Evolutionary conservation across 2,113 vertebrate genomes (phyloP).

Genomic region (Pseudorasbora parva): DNA sequence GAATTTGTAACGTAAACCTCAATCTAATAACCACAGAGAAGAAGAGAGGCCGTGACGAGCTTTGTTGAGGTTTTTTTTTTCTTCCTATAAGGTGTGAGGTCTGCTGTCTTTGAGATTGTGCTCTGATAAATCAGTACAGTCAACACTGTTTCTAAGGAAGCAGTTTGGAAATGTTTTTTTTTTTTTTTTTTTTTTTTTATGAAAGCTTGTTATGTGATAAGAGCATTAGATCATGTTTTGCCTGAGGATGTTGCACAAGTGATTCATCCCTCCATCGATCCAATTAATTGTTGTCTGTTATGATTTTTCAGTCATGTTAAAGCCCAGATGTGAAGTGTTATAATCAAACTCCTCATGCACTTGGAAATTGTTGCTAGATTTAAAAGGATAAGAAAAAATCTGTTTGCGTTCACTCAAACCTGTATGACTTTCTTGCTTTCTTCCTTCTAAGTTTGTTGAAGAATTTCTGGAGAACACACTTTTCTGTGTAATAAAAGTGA

Average conservation of each 20-base stretch:
- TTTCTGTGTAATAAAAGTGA: no score
- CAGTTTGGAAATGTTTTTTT: conserved; percentile 63
- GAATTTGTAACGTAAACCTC: conserved; percentile 68
- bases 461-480: no score
- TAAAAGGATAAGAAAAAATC: background rate
- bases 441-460: no score
- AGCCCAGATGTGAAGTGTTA: background rate
- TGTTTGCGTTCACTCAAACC: no score
- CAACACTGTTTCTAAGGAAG: conserved; percentile 62
- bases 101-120: conserved; percentile 69
- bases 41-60: conserved; percentile 64
- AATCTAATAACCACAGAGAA: conserved; percentile 66
- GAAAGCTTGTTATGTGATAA: conserved; percentile 43
- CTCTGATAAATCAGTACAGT: conserved; percentile 71
- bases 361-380: background rate
- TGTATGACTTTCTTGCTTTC: no score
- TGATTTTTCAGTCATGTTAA: conserved; percentile 4
- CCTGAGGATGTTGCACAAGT: conserved; percentile 26
- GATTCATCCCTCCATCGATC: background rate
- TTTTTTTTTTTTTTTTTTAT: conserved; percentile 22
- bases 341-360: background rate
- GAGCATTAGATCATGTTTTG: conserved; percentile 30
- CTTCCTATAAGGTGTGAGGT: conserved; percentile 68
- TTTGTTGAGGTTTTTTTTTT: conserved; percentile 36
- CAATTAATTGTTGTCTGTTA: conserved; percentile 27